Conservation (phyloP, 53 echinoderm and acorn worm species). For the Echinarachnius parma region DNA sequence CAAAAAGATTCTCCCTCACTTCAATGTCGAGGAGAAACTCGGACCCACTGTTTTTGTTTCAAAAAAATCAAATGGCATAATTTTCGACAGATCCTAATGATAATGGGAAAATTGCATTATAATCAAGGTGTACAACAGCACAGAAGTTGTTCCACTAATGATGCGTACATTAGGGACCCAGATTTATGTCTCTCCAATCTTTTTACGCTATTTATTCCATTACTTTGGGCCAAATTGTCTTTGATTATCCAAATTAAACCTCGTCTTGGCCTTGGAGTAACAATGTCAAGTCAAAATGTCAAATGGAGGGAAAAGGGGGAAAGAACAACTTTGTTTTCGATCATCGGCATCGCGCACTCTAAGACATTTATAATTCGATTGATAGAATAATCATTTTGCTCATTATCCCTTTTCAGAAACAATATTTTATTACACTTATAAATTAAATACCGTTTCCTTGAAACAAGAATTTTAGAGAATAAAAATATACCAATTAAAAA, state of each 20-base stretch:
- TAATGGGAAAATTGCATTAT: constrained; percentile 50
- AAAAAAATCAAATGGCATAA: constrained; percentile 34
- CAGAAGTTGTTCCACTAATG: constrained; percentile 38
- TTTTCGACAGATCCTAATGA: constrained; percentile 32
- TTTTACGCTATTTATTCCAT: constrained; percentile 47
- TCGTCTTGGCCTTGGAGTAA: constrained; percentile 27
- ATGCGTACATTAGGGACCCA: constrained; percentile 20
- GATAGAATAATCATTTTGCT: too few species aligned
- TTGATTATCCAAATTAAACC: constrained; percentile 36
- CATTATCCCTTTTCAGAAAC: too few species aligned
- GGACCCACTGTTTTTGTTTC: constrained; percentile 27
- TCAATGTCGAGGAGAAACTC: background rate
- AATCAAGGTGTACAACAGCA: constrained; percentile 30
- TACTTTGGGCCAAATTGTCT: constrained; percentile 46
- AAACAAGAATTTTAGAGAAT: too few species aligned
- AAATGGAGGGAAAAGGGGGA: too few species aligned
- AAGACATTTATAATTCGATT: too few species aligned
- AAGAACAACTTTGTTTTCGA: constrained; percentile 42
- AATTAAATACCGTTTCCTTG: too few species aligned
- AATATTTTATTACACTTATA: too few species aligned
- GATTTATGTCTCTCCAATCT: constrained; percentile 15
- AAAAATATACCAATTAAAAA: too few species aligned
- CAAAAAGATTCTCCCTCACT: constrained; percentile 18
- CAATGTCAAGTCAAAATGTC: constrained; percentile 31
- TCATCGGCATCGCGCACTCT: background rate